These are phyloP conservation scores for Heliconius cydno DNA, from an alignment of 2,888 invertebrate species.

Conservation along the genomic window DNA sequence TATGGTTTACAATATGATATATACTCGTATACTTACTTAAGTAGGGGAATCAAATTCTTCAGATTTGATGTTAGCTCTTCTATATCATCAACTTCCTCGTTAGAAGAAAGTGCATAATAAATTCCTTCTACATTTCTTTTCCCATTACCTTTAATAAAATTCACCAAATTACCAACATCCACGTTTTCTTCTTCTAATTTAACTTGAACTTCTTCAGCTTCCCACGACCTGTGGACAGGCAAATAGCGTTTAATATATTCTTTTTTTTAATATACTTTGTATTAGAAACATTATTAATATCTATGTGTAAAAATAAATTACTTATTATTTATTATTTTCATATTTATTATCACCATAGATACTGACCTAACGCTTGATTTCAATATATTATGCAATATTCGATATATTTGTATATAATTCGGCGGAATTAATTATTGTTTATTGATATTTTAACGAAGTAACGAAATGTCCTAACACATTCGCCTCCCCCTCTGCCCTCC, in stretches of 20 bases:
- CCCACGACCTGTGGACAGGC: slow-evolving; percentile 29
- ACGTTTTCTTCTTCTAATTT: slow-evolving; percentile 20
- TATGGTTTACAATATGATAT: too few relatives aligned
- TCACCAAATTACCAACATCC: neutral
- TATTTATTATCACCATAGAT: too few relatives aligned
- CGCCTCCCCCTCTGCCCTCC: too few relatives aligned
- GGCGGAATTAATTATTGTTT: too few relatives aligned
- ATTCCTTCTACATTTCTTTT: neutral
- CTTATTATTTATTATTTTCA: too few relatives aligned
- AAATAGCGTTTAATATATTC: neutral
- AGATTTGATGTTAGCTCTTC: slow-evolving; percentile 6
- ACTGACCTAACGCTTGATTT: too few relatives aligned
- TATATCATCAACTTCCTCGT: neutral
- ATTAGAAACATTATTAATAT: too few relatives aligned
- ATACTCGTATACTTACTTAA: neutral
- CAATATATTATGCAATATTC: too few relatives aligned
- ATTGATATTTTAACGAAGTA: too few relatives aligned
- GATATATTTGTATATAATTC: too few relatives aligned
- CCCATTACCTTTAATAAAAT: neutral
- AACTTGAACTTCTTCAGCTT: slow-evolving; percentile 27
- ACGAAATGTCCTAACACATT: too few relatives aligned
- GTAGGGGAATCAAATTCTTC: neutral
- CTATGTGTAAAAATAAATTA: too few relatives aligned
- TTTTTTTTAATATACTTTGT: neutral
- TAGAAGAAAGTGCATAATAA: neutral